phyloP scores from a whole-genome alignment of 2,888 invertebrate genomes.

The Xestobium rufovillosum region DNA sequence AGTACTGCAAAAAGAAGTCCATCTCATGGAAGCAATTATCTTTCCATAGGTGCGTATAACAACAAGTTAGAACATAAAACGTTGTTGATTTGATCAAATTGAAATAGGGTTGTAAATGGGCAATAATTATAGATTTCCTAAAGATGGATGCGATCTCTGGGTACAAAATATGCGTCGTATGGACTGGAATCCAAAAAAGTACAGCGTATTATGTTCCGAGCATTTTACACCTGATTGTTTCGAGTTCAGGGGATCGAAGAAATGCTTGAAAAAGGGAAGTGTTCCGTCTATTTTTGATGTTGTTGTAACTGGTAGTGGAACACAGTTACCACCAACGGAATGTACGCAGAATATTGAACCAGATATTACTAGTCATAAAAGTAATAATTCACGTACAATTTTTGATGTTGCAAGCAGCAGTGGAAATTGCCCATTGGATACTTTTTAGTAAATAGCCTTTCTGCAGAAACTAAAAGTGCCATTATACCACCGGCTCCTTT shows the following conservation, averaged over 20 bases:
- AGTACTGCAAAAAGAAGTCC: constrained; percentile 1
- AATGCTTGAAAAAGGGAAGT: neutral
- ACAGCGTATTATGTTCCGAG: neutral
- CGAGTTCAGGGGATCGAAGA: too few species aligned
- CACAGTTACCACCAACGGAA: neutral
- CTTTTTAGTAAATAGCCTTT: constrained; percentile 11
- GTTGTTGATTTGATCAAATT: neutral
- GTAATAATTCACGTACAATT: too few species aligned
- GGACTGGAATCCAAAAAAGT: constrained; percentile 1
- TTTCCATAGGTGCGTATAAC: neutral
- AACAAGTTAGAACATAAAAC: too few species aligned
- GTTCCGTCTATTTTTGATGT: constrained; percentile 1
- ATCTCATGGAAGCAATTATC: neutral
- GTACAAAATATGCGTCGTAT: neutral
- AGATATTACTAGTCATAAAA: too few species aligned
- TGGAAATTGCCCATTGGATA: constrained; percentile 18
- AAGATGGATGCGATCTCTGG: constrained; percentile 1
- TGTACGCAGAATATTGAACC: too few species aligned
- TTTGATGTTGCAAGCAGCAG: too few species aligned
- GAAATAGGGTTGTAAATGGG: neutral
- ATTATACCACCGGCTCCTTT: constrained; percentile 4
- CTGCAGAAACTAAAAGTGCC: constrained; percentile 4
- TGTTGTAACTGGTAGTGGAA: neutral
- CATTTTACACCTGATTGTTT: neutral
- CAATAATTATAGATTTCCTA: neutral